Conservation (phyloP, 2,888 invertebrate species). For the Erebia aethiops region DNA sequence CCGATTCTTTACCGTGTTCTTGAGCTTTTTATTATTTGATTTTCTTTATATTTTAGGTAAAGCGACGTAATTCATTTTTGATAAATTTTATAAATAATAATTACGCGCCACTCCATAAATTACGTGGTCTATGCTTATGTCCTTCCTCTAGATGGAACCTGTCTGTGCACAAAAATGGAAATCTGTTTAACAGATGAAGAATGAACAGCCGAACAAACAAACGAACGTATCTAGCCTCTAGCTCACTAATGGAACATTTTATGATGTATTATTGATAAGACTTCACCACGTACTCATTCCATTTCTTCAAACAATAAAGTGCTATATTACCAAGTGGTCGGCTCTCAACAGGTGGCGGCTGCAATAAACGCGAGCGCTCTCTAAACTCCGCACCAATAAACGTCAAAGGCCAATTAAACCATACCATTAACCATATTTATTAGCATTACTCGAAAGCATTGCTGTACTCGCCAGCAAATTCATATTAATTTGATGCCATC, state of each 20-base stretch:
- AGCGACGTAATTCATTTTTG: no score
- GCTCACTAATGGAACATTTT: not conserved
- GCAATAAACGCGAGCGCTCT: constrained; percentile 37
- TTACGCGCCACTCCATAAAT: no score
- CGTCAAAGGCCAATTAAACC: constrained; percentile 40
- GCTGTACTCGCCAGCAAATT: not conserved
- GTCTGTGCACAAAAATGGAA: no score
- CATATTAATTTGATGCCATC: not conserved
- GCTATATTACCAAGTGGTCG: constrained; percentile 26
- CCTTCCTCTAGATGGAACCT: no score
- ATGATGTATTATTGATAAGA: no score
- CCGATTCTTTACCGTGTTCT: constrained; percentile 18
- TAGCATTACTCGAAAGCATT: constrained; percentile 22
- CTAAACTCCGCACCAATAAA: constrained; percentile 41
- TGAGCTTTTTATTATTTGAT: not conserved
- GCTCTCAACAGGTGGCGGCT: constrained; percentile 37
- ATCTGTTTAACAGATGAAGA: no score
- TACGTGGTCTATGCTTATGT: no score
- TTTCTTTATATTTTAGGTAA: not conserved
- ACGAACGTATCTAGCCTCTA: no score
- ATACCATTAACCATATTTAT: no score
- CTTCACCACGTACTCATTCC: not conserved
- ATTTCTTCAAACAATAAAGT: constrained; percentile 32
- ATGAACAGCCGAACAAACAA: no score
- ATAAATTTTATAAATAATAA: no score